Base-by-base conservation (phyloP, 2,113 vertebrate genomes). In the Malurus cyaneus region DNA sequence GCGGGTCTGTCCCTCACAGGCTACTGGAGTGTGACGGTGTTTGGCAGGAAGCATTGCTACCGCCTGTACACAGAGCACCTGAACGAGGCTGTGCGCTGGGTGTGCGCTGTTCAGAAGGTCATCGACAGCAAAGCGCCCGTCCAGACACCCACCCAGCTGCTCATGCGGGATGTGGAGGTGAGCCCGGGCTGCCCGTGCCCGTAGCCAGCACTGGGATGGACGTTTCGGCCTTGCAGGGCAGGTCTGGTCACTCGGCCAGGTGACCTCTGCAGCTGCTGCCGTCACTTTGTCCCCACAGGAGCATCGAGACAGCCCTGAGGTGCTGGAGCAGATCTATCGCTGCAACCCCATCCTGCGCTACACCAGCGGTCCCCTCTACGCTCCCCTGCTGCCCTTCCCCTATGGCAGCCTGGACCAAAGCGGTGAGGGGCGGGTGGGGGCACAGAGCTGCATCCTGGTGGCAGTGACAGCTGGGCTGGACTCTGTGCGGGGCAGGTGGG, bases 141-240 rank as follows among this genome's bases (percentile, higher is more conserved):
- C 87, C 99, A 99, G 91, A 99, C 99, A 0, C 99, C 99, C 54
- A 99, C 99, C 3, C 99, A 99, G 97, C 98, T 99, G 67, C 98
- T 99, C 77, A 99, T 99, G 90, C 98, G 98, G 3, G 99, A 99
- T 54, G 98, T 99, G 1, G 98, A 99, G 98, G 99, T 99, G 92
- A 89, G 96, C 52, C 34, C 0, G 4, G 49, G 67, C 34, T 64
- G 52, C 9, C 62, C 3, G 0, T 1, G 3, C 31, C 28, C 4
- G 9, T n/a, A 25, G 70, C 54, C 53, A 6, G 82, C 49, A 10
- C 44, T 4, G 2, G 56, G n/a, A 3, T 4, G 8, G 49, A 4
- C 1, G 1, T 67, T 1, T 3, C 4, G n/a, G 24, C 3, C 34
- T 47, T 1, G 1, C 12, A 9, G 54, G 26, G 34, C 1, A 3